Evolutionary conservation across 2,797 vertebrate genomes (phyloP).

Genomic region (Lacerta viridis): DNA sequence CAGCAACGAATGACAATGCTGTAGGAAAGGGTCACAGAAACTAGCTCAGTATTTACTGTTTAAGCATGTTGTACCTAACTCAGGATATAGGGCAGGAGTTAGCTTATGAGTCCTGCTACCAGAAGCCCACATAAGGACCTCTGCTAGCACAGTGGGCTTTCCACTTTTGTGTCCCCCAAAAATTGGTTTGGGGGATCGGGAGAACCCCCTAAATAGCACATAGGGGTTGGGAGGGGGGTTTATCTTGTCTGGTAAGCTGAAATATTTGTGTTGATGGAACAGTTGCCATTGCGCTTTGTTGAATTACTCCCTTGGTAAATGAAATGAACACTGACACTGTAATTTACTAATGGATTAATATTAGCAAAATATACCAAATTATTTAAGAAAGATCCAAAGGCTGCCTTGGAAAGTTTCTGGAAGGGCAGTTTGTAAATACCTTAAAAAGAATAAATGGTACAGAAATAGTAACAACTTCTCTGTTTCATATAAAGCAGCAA

Average conservation of each 20-base stretch:
- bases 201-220: too few species aligned
- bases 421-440: not conserved
- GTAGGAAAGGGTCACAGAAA: not conserved
- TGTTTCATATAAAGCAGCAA: not conserved
- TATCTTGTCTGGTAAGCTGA: too few species aligned
- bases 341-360: not conserved
- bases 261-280: too few species aligned
- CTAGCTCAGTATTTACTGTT: not conserved
- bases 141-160: too few species aligned
- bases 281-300: too few species aligned
- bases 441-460: not conserved
- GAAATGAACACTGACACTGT: not conserved
- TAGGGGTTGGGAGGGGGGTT: too few species aligned
- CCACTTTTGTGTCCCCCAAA: too few species aligned
- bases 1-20: not conserved
- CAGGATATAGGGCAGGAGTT: not conserved
- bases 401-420: not conserved
- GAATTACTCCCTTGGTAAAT: not conserved
- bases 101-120: too few species aligned
- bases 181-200: too few species aligned
- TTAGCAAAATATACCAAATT: not conserved
- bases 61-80: constrained; percentile 2
- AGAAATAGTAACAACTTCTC: not conserved
- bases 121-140: too few species aligned
- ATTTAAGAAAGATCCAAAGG: not conserved